Evolutionary conservation across 1,140 invertebrate species (phyloP), one percentile per base, ranked within the genome.

Genomic region (Procambarus virginalis): DNA sequence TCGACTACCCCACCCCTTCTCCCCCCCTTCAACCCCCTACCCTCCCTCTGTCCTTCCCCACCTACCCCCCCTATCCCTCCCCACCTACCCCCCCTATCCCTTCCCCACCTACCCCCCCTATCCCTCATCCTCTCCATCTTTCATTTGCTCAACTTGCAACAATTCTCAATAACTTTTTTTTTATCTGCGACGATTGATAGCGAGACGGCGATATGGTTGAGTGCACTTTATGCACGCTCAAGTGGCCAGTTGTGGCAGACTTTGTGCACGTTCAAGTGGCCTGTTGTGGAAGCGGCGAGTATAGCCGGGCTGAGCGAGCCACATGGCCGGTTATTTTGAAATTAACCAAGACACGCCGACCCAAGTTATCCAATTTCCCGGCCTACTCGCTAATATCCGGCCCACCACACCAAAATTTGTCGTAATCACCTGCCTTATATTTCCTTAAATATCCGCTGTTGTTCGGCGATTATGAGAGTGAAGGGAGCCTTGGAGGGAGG

Each of bases 291-390:
- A 34, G 34, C 34, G 34, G 34, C 34, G 34, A 34, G 34, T 34
- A 34, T 34, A 34, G 34, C 34, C 34, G 34, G 34, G 0, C 34
- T 34, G 34, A 34, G 34, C 20, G 60, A 17, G 34, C 45, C 64
- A 9, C 68, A n/a, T 46, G 8, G 10, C 83, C 83, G 60, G 58
- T 82, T 82, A 82, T 82, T 82, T 64, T 68, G 80, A 68, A 82
- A 82, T 70, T 82, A 82, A 68, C 83, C 46, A 73, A 84, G 51
- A 84, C 83, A 75, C 70, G 68, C 58, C 48, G 5, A 55, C 34
- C 77, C 55, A 77, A 77, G 75, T 86, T 86, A 86, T 86, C 84
- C 84, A 86, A 86, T 86, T 86, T 79, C 84, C 75, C 84, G n/a
- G 14, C 22, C n/a, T 86, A 86, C 84, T 86, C 46, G 51, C 84